Evolutionary conservation across 1,140 invertebrate genomes (phyloP), one percentile per base, ranked within the genome.

Genomic region (Drosophila insularis): DNA sequence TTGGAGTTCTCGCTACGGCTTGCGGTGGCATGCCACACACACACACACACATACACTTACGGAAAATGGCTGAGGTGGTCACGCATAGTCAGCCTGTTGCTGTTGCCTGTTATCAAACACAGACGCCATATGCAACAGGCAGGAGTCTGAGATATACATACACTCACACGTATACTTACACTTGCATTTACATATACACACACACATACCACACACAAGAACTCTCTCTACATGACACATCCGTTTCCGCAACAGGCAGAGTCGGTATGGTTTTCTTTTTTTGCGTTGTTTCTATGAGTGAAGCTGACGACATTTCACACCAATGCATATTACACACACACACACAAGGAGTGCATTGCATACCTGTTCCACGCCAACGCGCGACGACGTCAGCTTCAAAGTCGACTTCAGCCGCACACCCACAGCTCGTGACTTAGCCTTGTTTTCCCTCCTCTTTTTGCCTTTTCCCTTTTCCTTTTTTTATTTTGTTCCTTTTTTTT

Each of bases 81-180:
- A 62, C 68, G 61, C 63, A 50, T 50, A 50, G 43, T 50, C 60
- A 87, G 81, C 81, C 81, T 86, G 81, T 87, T 87, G 82, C 82
- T 75, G 72, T 53, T 31, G 39, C 40, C 63, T 54, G 50, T 43
- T 54, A 65, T 65, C 70, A 75, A 74, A 73, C 43, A 59, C 67
- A 77, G 67, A 50, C 62, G 43, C 27, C 55, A 50, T 75, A 73
- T 82, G 80, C 82, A 87, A 87, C 84, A 87, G 79, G 72, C 82
- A 87, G 68, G 54, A 78, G 40, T 10, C 60, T 23, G 27, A 55
- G n/a, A 31, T 31, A 67, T 43, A 75, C 32, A 73, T 13, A 27
- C 13, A 46, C 27, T n/a, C 56, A 8, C 43, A 55, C 72, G 2
- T 1, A 19, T 32, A 40, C 19, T 27, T 31, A 32, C 27, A 37